Evolutionary conservation across 2,888 invertebrate genomes (phyloP), one percentile per base, ranked within the genome.

Genomic region (Drosophila histrio): DNA sequence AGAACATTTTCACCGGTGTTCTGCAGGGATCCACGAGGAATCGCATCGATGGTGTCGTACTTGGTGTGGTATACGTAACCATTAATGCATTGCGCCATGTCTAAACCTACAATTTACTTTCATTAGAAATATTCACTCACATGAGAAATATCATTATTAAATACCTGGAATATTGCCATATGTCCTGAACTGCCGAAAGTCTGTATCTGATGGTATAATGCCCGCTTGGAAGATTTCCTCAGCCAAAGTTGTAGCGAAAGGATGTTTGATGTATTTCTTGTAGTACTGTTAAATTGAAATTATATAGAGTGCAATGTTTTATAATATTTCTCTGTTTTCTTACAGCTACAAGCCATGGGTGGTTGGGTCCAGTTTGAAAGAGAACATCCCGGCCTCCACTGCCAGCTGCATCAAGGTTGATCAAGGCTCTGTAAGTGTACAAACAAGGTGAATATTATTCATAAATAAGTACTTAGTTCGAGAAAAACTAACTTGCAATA

Each of bases 391-490:
- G 95, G 0, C 98, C 97, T 28, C 98, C 98, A 89, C 96, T 96
- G 0, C 98, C 99, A 30, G 96, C 96, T 0, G 97, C 96, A 91
- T 99, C 99, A 61, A 99, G 91, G 91, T 99, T 99, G 44, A 99
- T 94, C 54, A 98, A 95, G 0, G 95, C 94, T 52, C 94, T 75
- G 7, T 3, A 8, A 19, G 5, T 2, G 0, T 2, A 11, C 0
- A 15, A 6, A 0, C 17, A 22, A 2, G 0, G 11, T 24, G 1
- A 13, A 3, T 24, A 9, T 2, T 9, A 1, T 8, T 5, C 0
- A 19, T 8, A 7, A 0, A 1, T 26, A 15, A 15, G n/a, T 21
- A 3, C 1, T 9, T 17, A 19, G 9, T 39, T 24, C 1, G 15
- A 24, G 1, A 0, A 5, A 0, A n/a, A 41, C 76, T 53, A 1